These are phyloP conservation scores for Cerastis rubricosa DNA, from an alignment of 2,888 invertebrate genomes.

Conservation along the genomic window DNA sequence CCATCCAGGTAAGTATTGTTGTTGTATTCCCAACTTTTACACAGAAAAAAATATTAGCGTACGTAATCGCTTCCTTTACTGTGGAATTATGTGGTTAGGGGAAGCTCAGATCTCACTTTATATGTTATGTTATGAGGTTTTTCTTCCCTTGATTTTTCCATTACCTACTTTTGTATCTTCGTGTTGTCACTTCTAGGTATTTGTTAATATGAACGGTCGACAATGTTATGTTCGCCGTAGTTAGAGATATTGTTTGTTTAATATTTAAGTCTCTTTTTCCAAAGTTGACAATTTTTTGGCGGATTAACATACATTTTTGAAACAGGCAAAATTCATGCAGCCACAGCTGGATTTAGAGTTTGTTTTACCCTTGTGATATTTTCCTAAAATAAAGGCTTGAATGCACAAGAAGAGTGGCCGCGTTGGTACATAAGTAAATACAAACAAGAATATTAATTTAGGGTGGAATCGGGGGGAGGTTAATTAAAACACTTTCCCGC, in stretches of 20 bases:
- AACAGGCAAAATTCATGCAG: neutral
- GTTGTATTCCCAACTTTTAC: constrained; percentile 45
- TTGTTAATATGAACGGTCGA: neutral
- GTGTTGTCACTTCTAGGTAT: constrained; percentile 14
- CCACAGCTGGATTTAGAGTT: neutral
- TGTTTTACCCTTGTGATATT: neutral
- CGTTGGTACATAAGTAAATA: constrained; percentile 40
- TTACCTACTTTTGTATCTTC: constrained; percentile 29
- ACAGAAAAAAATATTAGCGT: constrained; percentile 41
- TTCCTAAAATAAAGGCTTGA: constrained; percentile 3
- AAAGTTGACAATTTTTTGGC: neutral
- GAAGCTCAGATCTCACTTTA: constrained; percentile 33
- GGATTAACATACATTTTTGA: too few relatives aligned
- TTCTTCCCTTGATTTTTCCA: constrained; percentile 4
- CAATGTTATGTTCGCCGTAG: neutral
- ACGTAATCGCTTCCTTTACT: constrained; percentile 51
- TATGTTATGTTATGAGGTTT: constrained; percentile 36
- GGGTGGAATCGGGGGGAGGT: constrained; percentile 46
- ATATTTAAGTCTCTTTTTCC: neutral
- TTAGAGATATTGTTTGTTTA: neutral
- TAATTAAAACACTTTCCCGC: constrained; percentile 63
- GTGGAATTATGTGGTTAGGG: constrained; percentile 40
- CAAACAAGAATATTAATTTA: constrained; percentile 58
- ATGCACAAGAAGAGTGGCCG: neutral
- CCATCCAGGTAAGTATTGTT: constrained; percentile 49